Conservation (phyloP, 1,140 invertebrate species). For the Drosophila sp. region DNA sequence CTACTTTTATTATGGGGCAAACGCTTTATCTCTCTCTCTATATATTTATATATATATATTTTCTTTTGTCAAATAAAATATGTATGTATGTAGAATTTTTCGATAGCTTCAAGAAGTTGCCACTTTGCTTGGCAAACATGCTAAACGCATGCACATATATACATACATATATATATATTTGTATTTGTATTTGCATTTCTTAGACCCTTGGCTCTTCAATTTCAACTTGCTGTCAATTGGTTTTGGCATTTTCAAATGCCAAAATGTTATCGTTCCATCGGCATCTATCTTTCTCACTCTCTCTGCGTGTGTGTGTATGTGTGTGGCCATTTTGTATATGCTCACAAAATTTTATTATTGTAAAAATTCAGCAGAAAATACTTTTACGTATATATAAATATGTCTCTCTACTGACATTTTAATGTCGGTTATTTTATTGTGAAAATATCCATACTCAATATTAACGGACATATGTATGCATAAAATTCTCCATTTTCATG, state of each 20-base stretch:
- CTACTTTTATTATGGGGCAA: not conserved
- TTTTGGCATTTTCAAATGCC: conserved; percentile 20
- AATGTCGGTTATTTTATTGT: conserved; percentile 19
- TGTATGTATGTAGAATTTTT: not conserved
- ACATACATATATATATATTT: not conserved
- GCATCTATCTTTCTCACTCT: not conserved
- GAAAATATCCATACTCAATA: conserved; percentile 15
- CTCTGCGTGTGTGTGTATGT: conserved; percentile 17
- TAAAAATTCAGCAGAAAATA: conserved; percentile 11
- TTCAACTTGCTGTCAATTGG: conserved; percentile 22
- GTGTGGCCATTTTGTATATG: conserved; percentile 10
- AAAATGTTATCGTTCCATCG: conserved; percentile 16
- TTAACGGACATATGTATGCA: conserved; percentile 10
- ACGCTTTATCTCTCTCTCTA: no score
- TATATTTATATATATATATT: not conserved
- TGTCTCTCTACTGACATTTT: conserved; percentile 12
- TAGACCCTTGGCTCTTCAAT: conserved; percentile 16
- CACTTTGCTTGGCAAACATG: not conserved
- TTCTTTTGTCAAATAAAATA: conserved; percentile 3
- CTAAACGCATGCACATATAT: not conserved
- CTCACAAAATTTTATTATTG: conserved; percentile 19
- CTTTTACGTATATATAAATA: conserved; percentile 1
- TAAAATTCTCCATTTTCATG: conserved; percentile 1
- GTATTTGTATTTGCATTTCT: conserved; percentile 9
- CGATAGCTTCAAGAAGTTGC: conserved; percentile 4